Evolutionary conservation across 2,797 vertebrate species (phyloP).

Genomic region (Hirundo rustica): DNA sequence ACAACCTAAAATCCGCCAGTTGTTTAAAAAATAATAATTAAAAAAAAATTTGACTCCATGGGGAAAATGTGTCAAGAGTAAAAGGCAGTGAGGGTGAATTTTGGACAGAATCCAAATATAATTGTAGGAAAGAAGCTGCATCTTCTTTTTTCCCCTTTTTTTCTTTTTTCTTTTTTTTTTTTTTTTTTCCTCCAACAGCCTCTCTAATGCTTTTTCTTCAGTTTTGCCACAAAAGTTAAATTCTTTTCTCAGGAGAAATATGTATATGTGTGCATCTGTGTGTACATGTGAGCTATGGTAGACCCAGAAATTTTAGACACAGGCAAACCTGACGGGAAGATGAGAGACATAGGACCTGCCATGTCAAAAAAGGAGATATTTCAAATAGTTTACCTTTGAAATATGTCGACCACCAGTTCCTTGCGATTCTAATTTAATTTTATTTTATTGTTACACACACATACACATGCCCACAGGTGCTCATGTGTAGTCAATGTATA

Average conservation of each 20-base stretch:
- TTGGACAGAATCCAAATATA: slow-evolving; percentile 72
- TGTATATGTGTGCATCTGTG: background rate
- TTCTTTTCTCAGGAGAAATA: slow-evolving; percentile 71
- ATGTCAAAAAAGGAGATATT: slow-evolving; percentile 62
- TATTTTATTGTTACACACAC: background rate
- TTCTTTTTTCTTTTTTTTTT: fast-evolving
- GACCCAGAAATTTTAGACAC: slow-evolving; percentile 66
- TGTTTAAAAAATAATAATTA: slow-evolving; percentile 61
- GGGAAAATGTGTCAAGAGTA: slow-evolving; percentile 74
- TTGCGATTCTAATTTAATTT: slow-evolving; percentile 40
- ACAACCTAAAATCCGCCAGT: slow-evolving; percentile 60
- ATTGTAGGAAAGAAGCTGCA: slow-evolving; percentile 27
- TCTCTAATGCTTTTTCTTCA: slow-evolving; percentile 68
- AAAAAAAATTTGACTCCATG: slow-evolving; percentile 20
- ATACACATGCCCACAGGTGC: background rate
- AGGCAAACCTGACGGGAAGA: slow-evolving; percentile 29
- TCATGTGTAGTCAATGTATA: background rate
- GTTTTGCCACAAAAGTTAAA: slow-evolving; percentile 69
- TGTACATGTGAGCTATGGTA: background rate
- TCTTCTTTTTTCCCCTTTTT: fast-evolving
- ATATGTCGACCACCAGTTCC: slow-evolving; percentile 36
- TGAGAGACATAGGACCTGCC: background rate
- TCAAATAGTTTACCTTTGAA: slow-evolving; percentile 61
- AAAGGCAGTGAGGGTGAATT: slow-evolving; percentile 55
- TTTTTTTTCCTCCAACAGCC: background rate